These are phyloP conservation scores for Drosophila pectinifera DNA, from an alignment of 1,140 invertebrate genomes.

Conservation along the genomic window DNA sequence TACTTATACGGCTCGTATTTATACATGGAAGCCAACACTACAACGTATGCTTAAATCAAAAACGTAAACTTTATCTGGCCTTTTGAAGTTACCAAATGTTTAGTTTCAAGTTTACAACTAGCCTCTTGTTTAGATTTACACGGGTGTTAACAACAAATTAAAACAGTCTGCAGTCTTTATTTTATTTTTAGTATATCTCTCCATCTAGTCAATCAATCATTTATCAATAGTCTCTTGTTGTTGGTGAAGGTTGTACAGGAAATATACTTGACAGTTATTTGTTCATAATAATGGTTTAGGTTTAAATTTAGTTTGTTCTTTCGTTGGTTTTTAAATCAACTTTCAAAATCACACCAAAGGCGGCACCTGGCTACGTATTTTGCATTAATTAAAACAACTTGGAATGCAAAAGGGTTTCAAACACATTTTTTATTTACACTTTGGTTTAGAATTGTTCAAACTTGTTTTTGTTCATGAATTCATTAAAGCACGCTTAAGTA, in stretches of 20 bases:
- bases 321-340: conserved; percentile 47
- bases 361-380: conserved; percentile 70
- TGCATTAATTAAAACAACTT: conserved; percentile 81
- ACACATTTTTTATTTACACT: conserved; percentile 66
- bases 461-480: conserved; percentile 20
- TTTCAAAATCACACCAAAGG: conserved; percentile 72
- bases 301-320: conserved; percentile 47
- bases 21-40: conserved; percentile 57
- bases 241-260: conserved; percentile 37
- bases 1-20: conserved; percentile 46
- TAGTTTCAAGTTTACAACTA: conserved; percentile 35
- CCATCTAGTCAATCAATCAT: conserved; percentile 37
- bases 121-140: conserved; percentile 34
- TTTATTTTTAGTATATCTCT: conserved; percentile 60
- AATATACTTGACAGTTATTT: conserved; percentile 55
- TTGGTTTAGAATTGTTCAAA: conserved; percentile 30
- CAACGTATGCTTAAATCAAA: conserved; percentile 63
- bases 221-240: conserved; percentile 46
- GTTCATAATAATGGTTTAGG: conserved; percentile 32
- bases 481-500: conserved; percentile 39
- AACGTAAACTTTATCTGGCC: conserved; percentile 30
- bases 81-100: conserved; percentile 22
- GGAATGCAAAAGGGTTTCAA: conserved; percentile 80
- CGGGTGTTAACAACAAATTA: conserved; percentile 66
- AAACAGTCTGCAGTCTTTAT: conserved; percentile 77